Percentiles rank a stretch among this genome's conserved stretches.
Evolutionary conservation across 2,888 invertebrate genomes (phyloP).

Genomic region (Oeneis ivallda): DNA sequence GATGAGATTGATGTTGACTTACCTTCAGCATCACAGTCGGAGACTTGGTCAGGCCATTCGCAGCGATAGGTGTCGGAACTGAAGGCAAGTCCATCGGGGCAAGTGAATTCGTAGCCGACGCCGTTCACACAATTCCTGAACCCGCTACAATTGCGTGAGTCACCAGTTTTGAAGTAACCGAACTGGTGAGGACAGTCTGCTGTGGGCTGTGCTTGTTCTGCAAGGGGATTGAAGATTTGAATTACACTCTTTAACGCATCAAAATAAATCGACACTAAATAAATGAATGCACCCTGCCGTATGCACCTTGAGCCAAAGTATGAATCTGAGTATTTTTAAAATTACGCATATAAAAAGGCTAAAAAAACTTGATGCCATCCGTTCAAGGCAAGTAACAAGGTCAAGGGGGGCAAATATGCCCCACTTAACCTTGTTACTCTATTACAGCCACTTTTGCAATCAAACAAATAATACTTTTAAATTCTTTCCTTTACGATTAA

Average conservation of each 20-base stretch:
- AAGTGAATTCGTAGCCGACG: slow-evolving; percentile 86
- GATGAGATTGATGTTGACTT: slow-evolving; percentile 32
- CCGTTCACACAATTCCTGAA: slow-evolving; percentile 92
- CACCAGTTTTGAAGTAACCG: slow-evolving; percentile 88
- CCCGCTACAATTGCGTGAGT: slow-evolving; percentile 84
- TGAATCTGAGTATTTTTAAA: no score
- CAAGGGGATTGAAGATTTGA: background rate
- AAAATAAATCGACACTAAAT: background rate
- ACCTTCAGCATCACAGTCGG: slow-evolving; percentile 91
- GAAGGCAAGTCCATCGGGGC: slow-evolving; percentile 92
- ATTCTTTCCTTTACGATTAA: no score
- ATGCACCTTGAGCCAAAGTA: no score
- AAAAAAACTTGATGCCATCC: no score
- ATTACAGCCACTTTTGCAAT: no score
- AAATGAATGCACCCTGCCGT: no score
- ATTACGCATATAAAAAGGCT: no score
- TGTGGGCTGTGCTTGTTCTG: slow-evolving; percentile 87
- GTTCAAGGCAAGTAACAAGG: background rate
- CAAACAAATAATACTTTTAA: no score
- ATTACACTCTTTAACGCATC: background rate
- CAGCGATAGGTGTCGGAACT: slow-evolving; percentile 87
- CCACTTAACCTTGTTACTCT: no score
- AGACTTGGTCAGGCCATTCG: slow-evolving; percentile 93
- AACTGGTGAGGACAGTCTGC: slow-evolving; percentile 92
- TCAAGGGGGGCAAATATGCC: no score